Evolutionary conservation across 2,113 vertebrate genomes (phyloP).

Genomic region (Ochotona princeps): DNA sequence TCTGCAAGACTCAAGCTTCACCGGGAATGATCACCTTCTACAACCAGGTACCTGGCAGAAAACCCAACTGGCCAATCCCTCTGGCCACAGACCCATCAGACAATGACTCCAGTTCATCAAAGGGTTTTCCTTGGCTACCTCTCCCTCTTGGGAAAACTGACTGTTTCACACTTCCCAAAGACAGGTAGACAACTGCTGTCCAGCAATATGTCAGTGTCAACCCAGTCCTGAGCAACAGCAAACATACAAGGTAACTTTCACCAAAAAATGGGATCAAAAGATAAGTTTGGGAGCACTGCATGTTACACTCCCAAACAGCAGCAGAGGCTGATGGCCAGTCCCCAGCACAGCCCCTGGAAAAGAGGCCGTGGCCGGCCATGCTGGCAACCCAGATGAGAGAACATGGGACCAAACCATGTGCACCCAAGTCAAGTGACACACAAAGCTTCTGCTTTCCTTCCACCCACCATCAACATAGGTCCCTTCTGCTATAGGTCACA

Average conservation of each 20-base stretch:
- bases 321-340: not conserved
- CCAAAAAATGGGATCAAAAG: no score
- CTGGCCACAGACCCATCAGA: not conserved
- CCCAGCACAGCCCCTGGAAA: not conserved
- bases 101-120: not conserved
- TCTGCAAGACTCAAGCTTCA: not conserved
- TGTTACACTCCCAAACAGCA: not conserved
- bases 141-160: not conserved
- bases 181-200: not conserved
- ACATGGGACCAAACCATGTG: accelerated
- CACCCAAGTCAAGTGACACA: no score
- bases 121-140: not conserved
- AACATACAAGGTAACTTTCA: not conserved
- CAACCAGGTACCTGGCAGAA: not conserved
- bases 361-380: no score
- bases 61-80: not conserved
- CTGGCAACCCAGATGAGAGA: no score
- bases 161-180: not conserved
- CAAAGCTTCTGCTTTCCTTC: no score
- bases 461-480: not conserved
- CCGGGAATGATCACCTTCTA: not conserved
- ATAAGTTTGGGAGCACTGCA: not conserved
- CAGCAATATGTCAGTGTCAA: not conserved
- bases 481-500: not conserved
- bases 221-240: not conserved